Evolutionary conservation across 1,140 invertebrate species (phyloP).

Genomic region (Homalodisca vitripennis): DNA sequence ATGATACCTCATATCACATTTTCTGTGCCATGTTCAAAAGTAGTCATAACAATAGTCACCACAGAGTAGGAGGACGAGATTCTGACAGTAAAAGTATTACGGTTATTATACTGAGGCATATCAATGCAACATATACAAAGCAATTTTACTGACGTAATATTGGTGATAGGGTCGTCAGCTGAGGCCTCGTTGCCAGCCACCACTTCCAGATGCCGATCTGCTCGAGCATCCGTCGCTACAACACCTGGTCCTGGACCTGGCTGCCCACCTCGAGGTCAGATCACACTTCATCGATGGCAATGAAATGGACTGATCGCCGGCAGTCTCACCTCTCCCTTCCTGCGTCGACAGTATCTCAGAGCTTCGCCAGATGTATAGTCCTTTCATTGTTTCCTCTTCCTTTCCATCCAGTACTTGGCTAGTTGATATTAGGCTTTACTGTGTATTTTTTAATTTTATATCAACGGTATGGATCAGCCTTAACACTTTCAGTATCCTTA

Average conservation of each 20-base stretch:
- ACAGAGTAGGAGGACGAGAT: too few relatives aligned
- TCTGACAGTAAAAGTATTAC: too few relatives aligned
- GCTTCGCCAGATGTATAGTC: background rate
- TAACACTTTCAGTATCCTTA: background rate
- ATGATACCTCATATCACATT: too few relatives aligned
- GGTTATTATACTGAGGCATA: background rate
- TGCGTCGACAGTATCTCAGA: background rate
- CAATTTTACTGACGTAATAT: too few relatives aligned
- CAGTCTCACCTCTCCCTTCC: too few relatives aligned
- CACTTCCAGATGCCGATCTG: constrained; percentile 85
- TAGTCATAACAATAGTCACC: too few relatives aligned
- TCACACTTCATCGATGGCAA: constrained; percentile 69
- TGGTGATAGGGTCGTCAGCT: constrained; percentile 74
- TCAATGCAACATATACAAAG: too few relatives aligned
- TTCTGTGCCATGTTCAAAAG: too few relatives aligned
- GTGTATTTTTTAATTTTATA: background rate
- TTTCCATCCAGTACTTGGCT: constrained; percentile 4
- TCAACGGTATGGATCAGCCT: background rate
- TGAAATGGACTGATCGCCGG: constrained; percentile 59
- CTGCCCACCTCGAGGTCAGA: constrained; percentile 76
- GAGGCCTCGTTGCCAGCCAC: constrained; percentile 80
- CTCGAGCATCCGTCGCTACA: constrained; percentile 82
- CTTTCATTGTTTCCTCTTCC: background rate
- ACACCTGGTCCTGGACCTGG: constrained; percentile 79
- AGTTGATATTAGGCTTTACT: background rate